Evolutionary conservation across 2,888 invertebrate species (phyloP), one percentile per base, ranked within the genome.

Genomic region (Antheraea yamamai): DNA sequence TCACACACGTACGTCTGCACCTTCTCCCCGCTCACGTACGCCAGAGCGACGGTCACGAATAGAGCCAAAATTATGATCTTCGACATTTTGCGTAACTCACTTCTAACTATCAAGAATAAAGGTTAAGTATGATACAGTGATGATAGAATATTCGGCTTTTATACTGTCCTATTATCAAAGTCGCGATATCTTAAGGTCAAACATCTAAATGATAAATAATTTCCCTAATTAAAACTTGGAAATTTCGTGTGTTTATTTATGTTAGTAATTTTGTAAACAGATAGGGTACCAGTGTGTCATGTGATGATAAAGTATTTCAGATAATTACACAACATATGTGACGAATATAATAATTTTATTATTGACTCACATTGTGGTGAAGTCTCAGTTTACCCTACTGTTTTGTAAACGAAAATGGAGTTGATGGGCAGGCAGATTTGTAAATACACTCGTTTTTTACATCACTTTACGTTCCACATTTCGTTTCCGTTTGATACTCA

Each of bases 21-120:
- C 51, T 73, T 55, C 8, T 23, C 20, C 20, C 51, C 72, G 26
- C 20, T 52, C 18, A 30, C 51, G 16, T 12, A 20, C 51, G 14
- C 18, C 14, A 52, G 30, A 20, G 58, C 51, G 12, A 30, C 52
- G 18, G 16, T 52, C 72, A 30, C 23, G 26, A 72, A 26, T 30
- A 72, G 23, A 18, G 72, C 72, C 23, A 72, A 20, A 51, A 72
- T 23, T 20, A 72, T 51, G 23, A 72, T 23, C 72, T 30, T 55
- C 30, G 72, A 26, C 72, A 72, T 72, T 16, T 51, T 30, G 14
- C 3, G 18, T 52, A 26, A 26, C 72, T 55, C 52, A 16, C 20
- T 73, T 64, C 26, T 26, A n/a, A 26, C 23, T 26, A 47, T 12
- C 47, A 18, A 52, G 18, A 18, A 1, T 1, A 52, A 52, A 52